Conservation (phyloP, 1,140 invertebrate genomes). For the Papilio polytes region DNA sequence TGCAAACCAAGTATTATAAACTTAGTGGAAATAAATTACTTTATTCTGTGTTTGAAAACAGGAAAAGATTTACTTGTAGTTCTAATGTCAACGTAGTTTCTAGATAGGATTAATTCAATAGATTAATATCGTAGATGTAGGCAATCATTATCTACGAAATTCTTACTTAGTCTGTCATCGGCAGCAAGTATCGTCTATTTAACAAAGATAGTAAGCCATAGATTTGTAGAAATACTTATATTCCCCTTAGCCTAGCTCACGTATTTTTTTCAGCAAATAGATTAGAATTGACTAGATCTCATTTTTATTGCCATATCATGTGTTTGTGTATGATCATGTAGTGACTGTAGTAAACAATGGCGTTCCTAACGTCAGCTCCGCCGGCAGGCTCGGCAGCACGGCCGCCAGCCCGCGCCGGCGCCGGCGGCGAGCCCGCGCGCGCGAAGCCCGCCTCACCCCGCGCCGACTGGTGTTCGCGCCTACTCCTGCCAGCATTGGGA, state of each 20-base stretch:
- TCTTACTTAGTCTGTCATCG: background rate
- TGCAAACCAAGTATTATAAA: no score
- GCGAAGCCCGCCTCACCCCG: constrained; percentile 68
- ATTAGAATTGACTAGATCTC: background rate
- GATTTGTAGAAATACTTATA: background rate
- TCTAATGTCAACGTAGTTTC: background rate
- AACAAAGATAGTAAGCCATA: background rate
- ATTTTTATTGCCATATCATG: constrained; percentile 7
- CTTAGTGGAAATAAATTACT: no score
- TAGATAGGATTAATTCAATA: background rate
- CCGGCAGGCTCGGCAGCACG: constrained; percentile 78
- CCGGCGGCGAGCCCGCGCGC: constrained; percentile 71
- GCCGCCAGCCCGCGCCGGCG: constrained; percentile 76
- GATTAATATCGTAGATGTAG: background rate
- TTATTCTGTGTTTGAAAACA: no score
- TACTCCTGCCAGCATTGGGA: constrained; percentile 84
- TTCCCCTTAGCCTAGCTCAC: background rate
- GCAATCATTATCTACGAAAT: background rate
- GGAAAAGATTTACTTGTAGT: no score
- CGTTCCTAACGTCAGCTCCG: constrained; percentile 33
- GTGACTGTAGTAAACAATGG: constrained; percentile 26
- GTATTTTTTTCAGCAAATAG: background rate
- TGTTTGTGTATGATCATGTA: constrained; percentile 17
- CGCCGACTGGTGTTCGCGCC: constrained; percentile 77
- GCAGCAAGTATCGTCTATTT: background rate